Evolutionary conservation across 2,888 invertebrate genomes (phyloP).

Genomic region (Tethea ocularis): DNA sequence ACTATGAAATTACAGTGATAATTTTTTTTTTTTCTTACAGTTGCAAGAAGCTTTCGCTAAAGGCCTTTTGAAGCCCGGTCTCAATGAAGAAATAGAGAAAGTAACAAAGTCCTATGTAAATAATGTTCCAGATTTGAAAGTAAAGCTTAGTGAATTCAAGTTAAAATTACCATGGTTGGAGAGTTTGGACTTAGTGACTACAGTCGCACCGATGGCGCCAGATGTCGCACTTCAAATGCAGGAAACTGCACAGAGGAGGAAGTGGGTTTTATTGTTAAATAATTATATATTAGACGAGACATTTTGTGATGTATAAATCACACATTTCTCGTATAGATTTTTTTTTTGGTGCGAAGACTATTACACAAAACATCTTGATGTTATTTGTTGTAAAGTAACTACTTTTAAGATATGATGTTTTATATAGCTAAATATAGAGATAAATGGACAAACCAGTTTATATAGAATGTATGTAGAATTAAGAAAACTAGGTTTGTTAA

Average conservation of each 20-base stretch:
- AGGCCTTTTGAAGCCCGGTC: conserved; percentile 93
- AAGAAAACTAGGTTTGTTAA: too few relatives aligned
- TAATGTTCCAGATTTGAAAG: conserved; percentile 88
- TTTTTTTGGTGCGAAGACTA: too few relatives aligned
- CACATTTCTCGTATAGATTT: too few relatives aligned
- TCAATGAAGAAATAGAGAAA: conserved; percentile 87
- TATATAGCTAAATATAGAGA: too few relatives aligned
- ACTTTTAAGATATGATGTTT: too few relatives aligned
- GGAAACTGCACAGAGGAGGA: conserved; percentile 88
- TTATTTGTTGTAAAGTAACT: too few relatives aligned
- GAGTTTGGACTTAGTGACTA: conserved; percentile 90
- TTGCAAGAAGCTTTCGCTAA: conserved; percentile 95
- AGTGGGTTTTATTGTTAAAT: conserved; percentile 49
- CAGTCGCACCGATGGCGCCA: conserved; percentile 92
- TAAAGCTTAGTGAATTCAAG: conserved; percentile 88
- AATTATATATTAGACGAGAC: background rate
- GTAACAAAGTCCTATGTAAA: conserved; percentile 86
- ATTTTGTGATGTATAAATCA: too few relatives aligned
- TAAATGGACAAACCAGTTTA: too few relatives aligned
- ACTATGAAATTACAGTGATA: background rate
- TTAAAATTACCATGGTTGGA: conserved; percentile 93
- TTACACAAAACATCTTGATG: too few relatives aligned
- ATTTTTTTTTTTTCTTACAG: conserved; percentile 73
- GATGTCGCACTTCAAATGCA: conserved; percentile 91
- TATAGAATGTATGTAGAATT: too few relatives aligned